Evolutionary conservation across 2,797 vertebrate species (phyloP).

Genomic region (Sebastes jordani): DNA sequence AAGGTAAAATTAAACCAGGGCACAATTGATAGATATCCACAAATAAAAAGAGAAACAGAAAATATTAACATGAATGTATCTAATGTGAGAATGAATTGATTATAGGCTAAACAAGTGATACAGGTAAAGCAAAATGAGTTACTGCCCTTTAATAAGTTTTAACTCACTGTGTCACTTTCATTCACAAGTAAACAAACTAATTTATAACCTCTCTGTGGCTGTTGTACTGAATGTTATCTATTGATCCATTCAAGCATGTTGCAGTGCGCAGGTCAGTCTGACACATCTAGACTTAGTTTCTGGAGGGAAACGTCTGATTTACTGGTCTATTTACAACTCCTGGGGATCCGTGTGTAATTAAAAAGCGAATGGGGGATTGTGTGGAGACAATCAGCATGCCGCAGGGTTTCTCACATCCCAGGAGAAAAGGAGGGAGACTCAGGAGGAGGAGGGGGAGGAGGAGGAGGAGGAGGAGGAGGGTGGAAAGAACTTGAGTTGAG

Average conservation of each 20-base stretch:
- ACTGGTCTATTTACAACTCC: conserved; percentile 33
- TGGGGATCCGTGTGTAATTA: conserved; percentile 62
- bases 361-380: conserved; percentile 67
- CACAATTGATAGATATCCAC: neutral
- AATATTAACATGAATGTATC: neutral
- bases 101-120: neutral
- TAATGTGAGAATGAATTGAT: neutral
- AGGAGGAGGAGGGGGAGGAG: conserved; percentile 28
- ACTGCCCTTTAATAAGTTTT: neutral
- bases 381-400: conserved; percentile 65
- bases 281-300: conserved; percentile 16
- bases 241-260: neutral
- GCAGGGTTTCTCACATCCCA: conserved; percentile 69
- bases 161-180: neutral
- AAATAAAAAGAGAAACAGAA: neutral
- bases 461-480: conserved; percentile 47
- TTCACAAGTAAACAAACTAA: neutral
- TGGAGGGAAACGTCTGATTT: conserved; percentile 27
- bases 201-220: neutral
- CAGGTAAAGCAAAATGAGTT: neutral
- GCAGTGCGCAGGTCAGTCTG: neutral
- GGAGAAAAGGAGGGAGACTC: conserved; percentile 50
- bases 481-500: conserved; percentile 78
- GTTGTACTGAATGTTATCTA: neutral
- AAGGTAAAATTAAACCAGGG: neutral